Evolutionary conservation across 2,888 invertebrate species (phyloP), one percentile per base, ranked within the genome.

Genomic region (Epistrophe eligans): DNA sequence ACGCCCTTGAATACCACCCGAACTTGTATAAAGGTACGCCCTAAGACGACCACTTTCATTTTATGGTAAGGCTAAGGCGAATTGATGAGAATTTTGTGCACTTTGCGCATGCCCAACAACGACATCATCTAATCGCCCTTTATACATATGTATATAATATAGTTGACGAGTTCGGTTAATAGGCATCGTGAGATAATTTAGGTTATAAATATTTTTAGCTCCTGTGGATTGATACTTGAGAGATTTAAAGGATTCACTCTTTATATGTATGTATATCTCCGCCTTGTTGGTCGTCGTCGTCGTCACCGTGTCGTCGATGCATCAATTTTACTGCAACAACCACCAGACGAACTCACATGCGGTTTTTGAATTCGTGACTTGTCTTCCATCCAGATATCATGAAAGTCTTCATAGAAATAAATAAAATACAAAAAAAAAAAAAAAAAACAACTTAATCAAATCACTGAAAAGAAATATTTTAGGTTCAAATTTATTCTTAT

Each of bases 361-460:
- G 77, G 62, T 58, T 73, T 58, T 73, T 50, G 64, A 50, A 13
- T 82, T 85, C 85, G 85, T 85, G 85, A 85, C 85, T 85, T 82
- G 85, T 77, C 64, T 64, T 74, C 77, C 82, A 85, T 82, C 82
- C 85, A 85, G 85, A 85, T 85, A 82, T 74, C 76, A 72, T 72
- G 52, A 64, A 76, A 66, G 60, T 40, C 48, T 55, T 13, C 43
- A 24, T 9, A 6, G 5, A 19, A 57, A 72, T 35, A 28, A 24
- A 52, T 0, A 35, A 32, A 66, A 40, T 64, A 11, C 62, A 64
- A 19, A 9, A 57, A 15, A 24, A n/a, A 64, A 50, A 55, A 55
- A 50, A 55, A 55, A 55, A 76, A 48, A 70, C 38, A 67, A 62
- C 62, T 71, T 57, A 77, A 77, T 67, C 60, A 84, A 84, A 79